A percentile compares a stretch with the other conserved stretches of the same genome.
phyloP scores from a whole-genome alignment of 2,888 invertebrate genomes.

The Pardosa pseudoannulata region DNA sequence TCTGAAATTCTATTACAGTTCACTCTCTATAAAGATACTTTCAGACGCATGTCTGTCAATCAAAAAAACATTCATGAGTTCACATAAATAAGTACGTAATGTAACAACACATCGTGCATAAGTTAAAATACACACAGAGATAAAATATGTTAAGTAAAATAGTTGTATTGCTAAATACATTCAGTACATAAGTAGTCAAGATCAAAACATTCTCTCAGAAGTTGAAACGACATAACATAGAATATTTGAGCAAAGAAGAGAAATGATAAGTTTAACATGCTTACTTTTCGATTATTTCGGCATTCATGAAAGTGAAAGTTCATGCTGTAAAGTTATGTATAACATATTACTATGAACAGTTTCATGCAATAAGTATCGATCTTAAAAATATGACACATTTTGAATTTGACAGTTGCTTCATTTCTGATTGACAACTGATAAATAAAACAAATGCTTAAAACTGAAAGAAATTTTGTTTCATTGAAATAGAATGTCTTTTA shows the following conservation, averaged over 20 bases:
- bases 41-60: neutral
- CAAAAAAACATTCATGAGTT: neutral
- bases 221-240: neutral
- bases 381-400: too few species aligned
- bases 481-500: too few species aligned
- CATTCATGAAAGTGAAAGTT: neutral
- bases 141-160: constrained; percentile 9
- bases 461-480: too few species aligned
- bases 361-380: too few species aligned
- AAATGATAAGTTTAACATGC: neutral
- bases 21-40: neutral
- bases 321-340: neutral
- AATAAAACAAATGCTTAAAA: too few species aligned
- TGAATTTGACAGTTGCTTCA: too few species aligned
- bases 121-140: neutral
- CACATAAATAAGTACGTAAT: too few species aligned
- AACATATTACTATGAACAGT: too few species aligned
- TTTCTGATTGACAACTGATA: too few species aligned
- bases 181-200: constrained; percentile 2
- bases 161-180: constrained; percentile 4
- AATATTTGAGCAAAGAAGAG: constrained; percentile 2
- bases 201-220: neutral
- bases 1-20: neutral
- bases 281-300: neutral
- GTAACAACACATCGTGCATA: neutral